A percentile compares a stretch with the other conserved stretches of the same genome.
Conservation (phyloP, 2,888 invertebrate species). For the Terebella lapidaria region DNA sequence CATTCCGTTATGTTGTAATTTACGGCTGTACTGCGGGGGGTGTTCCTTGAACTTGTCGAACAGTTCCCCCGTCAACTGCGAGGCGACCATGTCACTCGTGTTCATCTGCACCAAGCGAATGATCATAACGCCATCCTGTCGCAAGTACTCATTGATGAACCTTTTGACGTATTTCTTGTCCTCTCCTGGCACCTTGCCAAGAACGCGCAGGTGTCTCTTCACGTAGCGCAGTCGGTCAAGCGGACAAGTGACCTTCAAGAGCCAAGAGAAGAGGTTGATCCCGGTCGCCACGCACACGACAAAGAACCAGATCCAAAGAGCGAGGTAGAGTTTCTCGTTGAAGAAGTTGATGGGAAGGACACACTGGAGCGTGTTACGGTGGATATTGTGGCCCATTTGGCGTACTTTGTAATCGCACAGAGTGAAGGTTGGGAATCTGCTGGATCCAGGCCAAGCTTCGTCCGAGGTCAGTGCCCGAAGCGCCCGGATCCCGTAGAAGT, state of each 20-base stretch:
- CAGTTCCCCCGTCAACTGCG: conserved; percentile 45
- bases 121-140: conserved; percentile 50
- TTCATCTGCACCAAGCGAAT: conserved; percentile 48
- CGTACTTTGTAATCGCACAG: conserved; percentile 51
- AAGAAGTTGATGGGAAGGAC: conserved; percentile 27
- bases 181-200: conserved; percentile 7
- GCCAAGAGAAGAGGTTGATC: conserved; percentile 51
- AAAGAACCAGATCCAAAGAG: conserved; percentile 52
- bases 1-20: too few species aligned
- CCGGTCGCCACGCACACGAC: conserved; percentile 36
- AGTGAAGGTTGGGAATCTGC: conserved; percentile 48
- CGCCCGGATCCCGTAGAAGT: conserved; percentile 54
- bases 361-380: conserved; percentile 30
- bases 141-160: conserved; percentile 46
- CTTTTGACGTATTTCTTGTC: conserved; percentile 22
- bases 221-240: conserved; percentile 15
- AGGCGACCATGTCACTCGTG: conserved; percentile 48
- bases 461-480: conserved; percentile 53
- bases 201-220: conserved; percentile 13
- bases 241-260: conserved; percentile 14
- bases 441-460: conserved; percentile 41
- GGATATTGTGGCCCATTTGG: conserved; percentile 43
- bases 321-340: conserved; percentile 52
- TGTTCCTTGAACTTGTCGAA: conserved; percentile 48
- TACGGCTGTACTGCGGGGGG: too few species aligned